Conservation (phyloP, 2,797 vertebrate species). For the Lagorchestes hirsutus region DNA sequence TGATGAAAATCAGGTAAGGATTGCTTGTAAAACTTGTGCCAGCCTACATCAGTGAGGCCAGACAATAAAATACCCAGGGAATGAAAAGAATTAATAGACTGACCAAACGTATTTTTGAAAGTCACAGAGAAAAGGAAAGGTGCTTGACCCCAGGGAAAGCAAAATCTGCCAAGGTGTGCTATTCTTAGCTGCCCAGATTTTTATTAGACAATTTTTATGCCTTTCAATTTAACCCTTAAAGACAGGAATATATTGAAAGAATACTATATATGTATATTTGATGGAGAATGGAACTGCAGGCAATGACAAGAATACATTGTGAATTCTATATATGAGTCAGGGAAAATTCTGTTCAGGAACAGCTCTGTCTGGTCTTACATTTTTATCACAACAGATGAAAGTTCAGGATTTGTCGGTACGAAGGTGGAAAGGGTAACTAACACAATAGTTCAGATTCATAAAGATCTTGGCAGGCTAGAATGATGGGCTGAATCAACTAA, state of each 20-base stretch:
- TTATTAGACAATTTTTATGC: slow-evolving; percentile 16
- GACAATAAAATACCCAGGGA: neutral
- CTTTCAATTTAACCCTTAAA: slow-evolving; percentile 55
- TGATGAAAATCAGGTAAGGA: slow-evolving; percentile 25
- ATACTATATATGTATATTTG: slow-evolving; percentile 21
- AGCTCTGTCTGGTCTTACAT: slow-evolving; percentile 35
- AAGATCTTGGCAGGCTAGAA: slow-evolving; percentile 47
- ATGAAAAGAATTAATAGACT: neutral
- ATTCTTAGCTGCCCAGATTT: slow-evolving; percentile 35
- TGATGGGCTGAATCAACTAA: slow-evolving; percentile 44
- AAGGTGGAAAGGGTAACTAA: neutral
- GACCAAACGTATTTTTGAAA: neutral
- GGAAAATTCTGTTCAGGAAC: slow-evolving; percentile 15
- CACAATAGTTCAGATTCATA: neutral
- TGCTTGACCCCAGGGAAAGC: slow-evolving; percentile 8
- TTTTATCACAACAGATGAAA: neutral
- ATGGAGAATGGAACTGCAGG: slow-evolving; percentile 31
- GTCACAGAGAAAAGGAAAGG: slow-evolving; percentile 14
- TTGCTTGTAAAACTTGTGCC: neutral
- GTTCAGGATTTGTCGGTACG: neutral
- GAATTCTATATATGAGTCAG: slow-evolving; percentile 9
- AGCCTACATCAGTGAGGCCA: neutral
- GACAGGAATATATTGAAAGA: slow-evolving; percentile 32
- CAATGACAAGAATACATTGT: neutral
- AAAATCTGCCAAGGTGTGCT: neutral